Evolutionary conservation across 2,113 vertebrate genomes (phyloP).

Genomic region (Larimichthys polyactis): DNA sequence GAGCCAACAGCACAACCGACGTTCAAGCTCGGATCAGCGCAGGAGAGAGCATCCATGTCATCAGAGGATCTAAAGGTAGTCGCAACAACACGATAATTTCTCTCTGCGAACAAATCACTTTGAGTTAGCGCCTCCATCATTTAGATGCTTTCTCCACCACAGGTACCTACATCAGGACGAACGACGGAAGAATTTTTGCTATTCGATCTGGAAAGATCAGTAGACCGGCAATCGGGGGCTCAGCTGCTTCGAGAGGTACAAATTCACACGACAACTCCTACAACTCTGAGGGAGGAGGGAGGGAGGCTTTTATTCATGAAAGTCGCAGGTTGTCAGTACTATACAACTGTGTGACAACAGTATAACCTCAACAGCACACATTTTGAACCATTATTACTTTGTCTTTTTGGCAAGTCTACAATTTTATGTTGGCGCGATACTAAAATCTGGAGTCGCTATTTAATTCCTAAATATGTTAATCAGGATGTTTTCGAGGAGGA

Average conservation of each 20-base stretch:
- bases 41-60: conserved; percentile 97
- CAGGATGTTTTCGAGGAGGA: not conserved
- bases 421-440: not conserved
- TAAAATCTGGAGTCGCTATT: not conserved
- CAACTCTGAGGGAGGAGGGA: no score
- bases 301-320: no score
- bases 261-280: not conserved
- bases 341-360: not conserved
- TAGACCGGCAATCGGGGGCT: conserved; percentile 84
- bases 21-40: conserved; percentile 96
- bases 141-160: conserved; percentile 28
- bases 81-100: not conserved
- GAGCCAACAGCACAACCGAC: conserved; percentile 94
- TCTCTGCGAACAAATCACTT: not conserved
- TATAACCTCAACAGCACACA: no score
- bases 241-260: conserved; percentile 88
- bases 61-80: conserved; percentile 96
- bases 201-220: conserved; percentile 93
- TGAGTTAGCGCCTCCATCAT: not conserved
- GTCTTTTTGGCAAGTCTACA: no score
- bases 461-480: not conserved
- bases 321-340: not conserved
- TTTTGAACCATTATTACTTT: not conserved
- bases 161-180: conserved; percentile 98
- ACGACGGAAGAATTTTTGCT: conserved; percentile 97